These are phyloP conservation scores for Hemicentrotus pulcherrimus DNA, from an alignment of 35 echinoderm and acorn worm species.

Conservation along the genomic window DNA sequence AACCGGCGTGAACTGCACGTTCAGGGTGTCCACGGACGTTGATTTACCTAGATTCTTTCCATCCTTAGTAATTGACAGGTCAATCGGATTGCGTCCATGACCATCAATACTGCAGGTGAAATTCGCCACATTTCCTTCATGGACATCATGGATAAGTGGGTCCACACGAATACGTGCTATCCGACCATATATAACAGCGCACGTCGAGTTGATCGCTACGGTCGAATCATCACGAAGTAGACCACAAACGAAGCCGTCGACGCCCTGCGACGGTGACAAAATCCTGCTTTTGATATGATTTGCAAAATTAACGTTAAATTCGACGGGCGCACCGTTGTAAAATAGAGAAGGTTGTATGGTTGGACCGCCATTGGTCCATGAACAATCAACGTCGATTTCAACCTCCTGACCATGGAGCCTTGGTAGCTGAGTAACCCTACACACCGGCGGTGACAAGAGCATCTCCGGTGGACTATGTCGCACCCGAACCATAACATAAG, in stretches of 20 bases:
- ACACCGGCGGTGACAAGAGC: neutral
- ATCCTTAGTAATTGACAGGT: neutral
- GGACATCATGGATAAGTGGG: neutral
- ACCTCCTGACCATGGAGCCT: neutral
- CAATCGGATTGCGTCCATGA: neutral
- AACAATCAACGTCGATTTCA: neutral
- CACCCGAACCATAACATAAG: neutral
- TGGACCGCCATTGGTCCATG: neutral
- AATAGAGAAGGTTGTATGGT: neutral
- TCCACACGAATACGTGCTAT: slow-evolving; percentile 9
- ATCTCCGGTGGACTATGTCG: neutral
- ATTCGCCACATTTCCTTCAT: slow-evolving; percentile 17
- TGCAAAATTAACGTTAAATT: neutral
- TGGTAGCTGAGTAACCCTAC: neutral
- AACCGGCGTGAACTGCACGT: neutral
- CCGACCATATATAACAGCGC: neutral
- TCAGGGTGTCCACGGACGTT: neutral
- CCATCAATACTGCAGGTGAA: slow-evolving; percentile 6
- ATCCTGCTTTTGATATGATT: neutral
- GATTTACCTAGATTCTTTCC: neutral
- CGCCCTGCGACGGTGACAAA: neutral
- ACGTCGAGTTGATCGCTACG: neutral
- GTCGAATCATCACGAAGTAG: neutral
- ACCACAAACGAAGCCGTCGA: neutral
- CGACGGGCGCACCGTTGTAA: neutral